Evolutionary conservation across 1,140 invertebrate species (phyloP).

Genomic region (Drosophila novamexicana): DNA sequence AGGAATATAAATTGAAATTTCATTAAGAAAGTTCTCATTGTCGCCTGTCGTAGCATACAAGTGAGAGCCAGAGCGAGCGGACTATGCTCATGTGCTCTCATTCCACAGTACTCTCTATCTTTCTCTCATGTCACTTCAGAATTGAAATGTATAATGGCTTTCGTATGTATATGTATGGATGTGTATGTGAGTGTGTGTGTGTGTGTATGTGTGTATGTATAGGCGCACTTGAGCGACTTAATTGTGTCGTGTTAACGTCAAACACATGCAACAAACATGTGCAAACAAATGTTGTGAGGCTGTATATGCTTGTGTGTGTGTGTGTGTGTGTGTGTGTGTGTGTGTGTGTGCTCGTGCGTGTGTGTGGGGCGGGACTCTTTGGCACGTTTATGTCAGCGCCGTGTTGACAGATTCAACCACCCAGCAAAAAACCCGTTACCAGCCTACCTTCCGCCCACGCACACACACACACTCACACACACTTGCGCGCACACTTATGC

Average conservation of each 20-base stretch:
- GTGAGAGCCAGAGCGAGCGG: not conserved
- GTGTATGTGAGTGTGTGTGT: conserved; percentile 1
- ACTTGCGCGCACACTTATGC: not conserved
- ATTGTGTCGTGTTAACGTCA: conserved; percentile 82
- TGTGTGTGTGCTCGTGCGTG: not conserved
- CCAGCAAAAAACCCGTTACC: conserved; percentile 65
- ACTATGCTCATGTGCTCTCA: not conserved
- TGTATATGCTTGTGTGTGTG: conserved; percentile 9
- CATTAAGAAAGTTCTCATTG: conserved; percentile 73
- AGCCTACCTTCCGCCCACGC: conserved; percentile 43
- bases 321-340: conserved; percentile 11
- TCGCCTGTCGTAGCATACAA: conserved; percentile 13
- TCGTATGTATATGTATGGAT: conserved; percentile 33
- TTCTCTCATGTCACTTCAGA: conserved; percentile 57
- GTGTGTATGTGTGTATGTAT: conserved; percentile 35
- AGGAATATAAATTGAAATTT: conserved; percentile 78
- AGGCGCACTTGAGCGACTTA: conserved; percentile 79
- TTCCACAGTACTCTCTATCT: not conserved
- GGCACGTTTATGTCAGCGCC: conserved; percentile 58
- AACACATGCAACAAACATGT: conserved; percentile 81
- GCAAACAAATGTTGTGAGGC: conserved; percentile 70
- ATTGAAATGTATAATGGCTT: conserved; percentile 79
- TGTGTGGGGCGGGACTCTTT: conserved; percentile 28
- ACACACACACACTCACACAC: conserved; percentile 10
- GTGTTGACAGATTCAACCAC: conserved; percentile 78